Conservation (phyloP, 35 echinoderm and acorn worm species). For the Ophioderma brevispina region DNA sequence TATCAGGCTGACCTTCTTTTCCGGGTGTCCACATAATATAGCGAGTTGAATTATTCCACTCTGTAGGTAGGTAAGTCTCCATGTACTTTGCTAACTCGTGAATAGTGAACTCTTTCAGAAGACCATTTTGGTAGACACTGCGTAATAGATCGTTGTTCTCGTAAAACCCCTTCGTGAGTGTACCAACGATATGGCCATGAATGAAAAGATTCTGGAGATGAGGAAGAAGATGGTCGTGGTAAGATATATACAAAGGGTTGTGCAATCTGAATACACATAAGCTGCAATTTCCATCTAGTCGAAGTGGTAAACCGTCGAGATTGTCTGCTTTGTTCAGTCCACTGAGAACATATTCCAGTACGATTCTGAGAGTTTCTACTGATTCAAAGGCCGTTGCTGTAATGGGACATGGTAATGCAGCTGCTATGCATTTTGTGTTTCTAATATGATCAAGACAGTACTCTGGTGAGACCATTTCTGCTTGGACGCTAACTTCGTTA, state of each 20-base stretch:
- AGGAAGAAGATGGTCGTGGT: background rate
- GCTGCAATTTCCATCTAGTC: background rate
- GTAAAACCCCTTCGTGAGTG: background rate
- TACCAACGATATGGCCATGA: background rate
- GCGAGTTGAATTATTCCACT: background rate
- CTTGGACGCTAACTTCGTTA: background rate
- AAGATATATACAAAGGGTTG: background rate
- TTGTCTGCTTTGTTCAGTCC: background rate
- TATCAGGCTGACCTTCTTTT: background rate
- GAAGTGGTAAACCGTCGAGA: background rate
- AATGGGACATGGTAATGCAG: background rate
- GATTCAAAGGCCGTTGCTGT: background rate
- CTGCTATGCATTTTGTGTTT: background rate
- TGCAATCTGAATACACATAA: background rate
- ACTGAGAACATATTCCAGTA: constrained; percentile 10
- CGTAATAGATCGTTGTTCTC: background rate
- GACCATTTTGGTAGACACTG: background rate
- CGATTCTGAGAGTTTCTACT: background rate
- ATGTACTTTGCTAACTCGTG: background rate
- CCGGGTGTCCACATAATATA: constrained; percentile 3
- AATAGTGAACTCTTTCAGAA: constrained; percentile 24
- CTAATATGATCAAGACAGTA: background rate
- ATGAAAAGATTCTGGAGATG: background rate
- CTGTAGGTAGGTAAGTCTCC: background rate
- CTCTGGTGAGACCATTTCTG: constrained; percentile 6